Percentiles rank a stretch among this genome's conserved stretches.
phyloP scores from a whole-genome alignment of 2,888 invertebrate genomes.

The Beris morrisii region DNA sequence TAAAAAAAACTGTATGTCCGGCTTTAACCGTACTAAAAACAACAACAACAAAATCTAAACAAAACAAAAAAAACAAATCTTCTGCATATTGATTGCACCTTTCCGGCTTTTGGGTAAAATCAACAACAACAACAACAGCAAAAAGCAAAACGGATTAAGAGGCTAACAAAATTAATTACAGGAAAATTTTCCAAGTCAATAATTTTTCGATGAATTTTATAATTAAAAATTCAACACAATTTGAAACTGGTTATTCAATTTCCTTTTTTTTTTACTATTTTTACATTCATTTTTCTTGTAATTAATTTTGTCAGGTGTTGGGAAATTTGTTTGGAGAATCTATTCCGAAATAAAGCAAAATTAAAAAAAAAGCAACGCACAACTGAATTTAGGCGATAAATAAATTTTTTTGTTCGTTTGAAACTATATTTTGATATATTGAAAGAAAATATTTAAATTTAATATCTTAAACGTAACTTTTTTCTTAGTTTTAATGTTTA shows the following conservation, averaged over 20 bases:
- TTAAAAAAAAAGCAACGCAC: neutral
- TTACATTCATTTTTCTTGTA: constrained; percentile 35
- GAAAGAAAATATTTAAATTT: too few relatives aligned
- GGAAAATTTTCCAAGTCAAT: constrained; percentile 31
- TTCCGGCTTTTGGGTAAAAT: constrained; percentile 33
- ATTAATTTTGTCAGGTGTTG: constrained; percentile 55
- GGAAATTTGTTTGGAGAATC: constrained; percentile 38
- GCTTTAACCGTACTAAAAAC: too few relatives aligned
- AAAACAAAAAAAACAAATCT: neutral
- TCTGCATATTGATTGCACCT: constrained; percentile 24
- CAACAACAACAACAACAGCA: constrained; percentile 8
- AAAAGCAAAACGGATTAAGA: constrained; percentile 42
- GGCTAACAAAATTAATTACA: constrained; percentile 52
- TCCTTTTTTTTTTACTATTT: neutral
- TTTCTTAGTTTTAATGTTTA: constrained; percentile 11
- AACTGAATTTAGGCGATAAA: too few relatives aligned
- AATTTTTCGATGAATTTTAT: constrained; percentile 14
- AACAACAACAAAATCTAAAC: neutral
- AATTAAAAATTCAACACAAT: constrained; percentile 34
- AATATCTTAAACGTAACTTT: too few relatives aligned
- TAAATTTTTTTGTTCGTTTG: too few relatives aligned
- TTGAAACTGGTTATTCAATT: too few relatives aligned
- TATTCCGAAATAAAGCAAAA: constrained; percentile 19
- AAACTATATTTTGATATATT: too few relatives aligned
- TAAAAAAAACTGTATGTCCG: too few relatives aligned